phyloP scores from a whole-genome alignment of 1,140 invertebrate genomes.

The Listronotus oregonensis region DNA sequence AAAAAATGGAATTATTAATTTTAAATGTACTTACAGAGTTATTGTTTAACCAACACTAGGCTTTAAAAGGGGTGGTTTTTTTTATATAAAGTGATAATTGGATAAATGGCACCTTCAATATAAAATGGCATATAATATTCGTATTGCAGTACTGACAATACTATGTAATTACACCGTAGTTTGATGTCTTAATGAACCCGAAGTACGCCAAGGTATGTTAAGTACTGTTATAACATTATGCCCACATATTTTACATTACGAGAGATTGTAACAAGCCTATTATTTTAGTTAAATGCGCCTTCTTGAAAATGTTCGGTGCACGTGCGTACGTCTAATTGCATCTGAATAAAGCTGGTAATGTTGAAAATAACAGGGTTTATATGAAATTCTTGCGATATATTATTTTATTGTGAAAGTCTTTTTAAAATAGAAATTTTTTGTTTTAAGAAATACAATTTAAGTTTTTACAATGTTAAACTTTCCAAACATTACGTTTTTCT shows the following conservation, averaged over 20 bases:
- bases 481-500: no score
- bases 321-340: conserved; percentile 7
- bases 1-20: no score
- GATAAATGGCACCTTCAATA: background rate
- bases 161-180: conserved; percentile 16
- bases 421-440: no score
- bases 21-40: no score
- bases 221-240: conserved; percentile 22
- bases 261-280: conserved; percentile 10
- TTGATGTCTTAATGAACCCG: conserved; percentile 16
- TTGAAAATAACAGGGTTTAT: no score
- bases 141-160: background rate
- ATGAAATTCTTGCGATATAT: no score
- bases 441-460: no score
- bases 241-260: conserved; percentile 24
- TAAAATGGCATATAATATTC: conserved; percentile 5
- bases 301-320: conserved; percentile 1
- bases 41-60: no score
- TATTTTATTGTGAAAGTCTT: no score
- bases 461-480: no score
- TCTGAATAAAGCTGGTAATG: background rate
- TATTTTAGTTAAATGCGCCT: conserved; percentile 7
- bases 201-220: conserved; percentile 23
- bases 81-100: background rate
- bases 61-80: background rate